Percentiles rank a stretch among this genome's conserved stretches.
Evolutionary conservation across 2,113 vertebrate species (phyloP).

Genomic region (Myotis davidii): DNA sequence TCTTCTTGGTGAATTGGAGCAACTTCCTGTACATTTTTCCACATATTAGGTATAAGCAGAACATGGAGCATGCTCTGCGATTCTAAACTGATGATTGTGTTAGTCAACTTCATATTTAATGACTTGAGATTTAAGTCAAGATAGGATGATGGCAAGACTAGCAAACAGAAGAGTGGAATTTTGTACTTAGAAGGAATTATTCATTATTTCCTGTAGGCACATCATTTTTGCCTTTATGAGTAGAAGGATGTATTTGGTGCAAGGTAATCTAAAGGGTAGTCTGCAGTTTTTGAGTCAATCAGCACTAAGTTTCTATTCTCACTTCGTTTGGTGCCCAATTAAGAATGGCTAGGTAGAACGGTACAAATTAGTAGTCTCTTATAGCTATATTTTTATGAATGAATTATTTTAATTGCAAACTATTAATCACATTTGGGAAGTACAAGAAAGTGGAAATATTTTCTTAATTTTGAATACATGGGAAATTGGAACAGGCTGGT

Average conservation of each 20-base stretch:
- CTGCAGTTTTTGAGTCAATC: background rate
- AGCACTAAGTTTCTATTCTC: background rate
- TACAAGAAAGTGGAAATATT: background rate
- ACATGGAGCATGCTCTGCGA: background rate
- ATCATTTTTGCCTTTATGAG: background rate
- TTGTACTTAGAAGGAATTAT: background rate
- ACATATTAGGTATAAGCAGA: background rate
- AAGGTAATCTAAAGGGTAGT: background rate
- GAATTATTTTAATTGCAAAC: background rate
- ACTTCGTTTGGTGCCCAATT: background rate
- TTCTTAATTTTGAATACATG: background rate
- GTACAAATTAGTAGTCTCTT: background rate
- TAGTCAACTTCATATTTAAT: background rate
- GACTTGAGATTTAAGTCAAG: background rate
- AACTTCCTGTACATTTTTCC: background rate
- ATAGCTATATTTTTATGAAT: background rate
- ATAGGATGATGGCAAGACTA: background rate
- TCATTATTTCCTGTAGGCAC: background rate
- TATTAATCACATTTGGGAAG: background rate
- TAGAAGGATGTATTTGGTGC: background rate
- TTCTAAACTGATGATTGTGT: background rate
- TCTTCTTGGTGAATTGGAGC: background rate
- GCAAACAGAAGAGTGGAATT: background rate
- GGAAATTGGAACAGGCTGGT: accelerated
- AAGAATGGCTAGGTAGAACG: background rate